A percentile compares a stretch with the other conserved stretches of the same genome.
Evolutionary conservation across 2,797 vertebrate species (phyloP).

Genomic region (Anisognathus igniventris): DNA sequence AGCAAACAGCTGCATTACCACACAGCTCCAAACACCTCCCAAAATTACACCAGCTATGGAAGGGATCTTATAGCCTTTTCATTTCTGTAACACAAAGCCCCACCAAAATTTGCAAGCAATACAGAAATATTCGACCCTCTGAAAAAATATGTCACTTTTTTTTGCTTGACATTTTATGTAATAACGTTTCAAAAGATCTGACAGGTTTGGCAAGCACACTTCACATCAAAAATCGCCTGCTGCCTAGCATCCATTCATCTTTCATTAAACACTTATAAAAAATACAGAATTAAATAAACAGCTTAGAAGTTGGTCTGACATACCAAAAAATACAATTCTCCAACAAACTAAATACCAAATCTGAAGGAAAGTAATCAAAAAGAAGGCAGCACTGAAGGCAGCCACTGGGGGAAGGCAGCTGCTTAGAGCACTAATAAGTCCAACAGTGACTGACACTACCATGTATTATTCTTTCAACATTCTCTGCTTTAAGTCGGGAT

Average conservation of each 20-base stretch:
- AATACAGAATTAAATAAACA: background rate
- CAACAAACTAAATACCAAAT: background rate
- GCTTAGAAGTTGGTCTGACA: background rate
- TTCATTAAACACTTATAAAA: background rate
- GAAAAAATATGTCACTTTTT: background rate
- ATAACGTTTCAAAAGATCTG: background rate
- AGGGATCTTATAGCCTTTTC: background rate
- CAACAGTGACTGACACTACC: background rate
- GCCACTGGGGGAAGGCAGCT: background rate
- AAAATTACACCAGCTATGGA: background rate
- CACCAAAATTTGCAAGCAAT: background rate
- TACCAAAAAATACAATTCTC: background rate
- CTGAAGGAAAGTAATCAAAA: background rate
- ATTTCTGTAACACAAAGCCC: background rate
- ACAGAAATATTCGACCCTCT: background rate
- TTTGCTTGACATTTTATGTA: background rate
- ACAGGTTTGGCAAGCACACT: background rate
- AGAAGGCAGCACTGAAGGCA: background rate
- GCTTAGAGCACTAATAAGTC: background rate
- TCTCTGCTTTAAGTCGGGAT: background rate
- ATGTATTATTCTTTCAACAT: background rate
- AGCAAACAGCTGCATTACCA: background rate
- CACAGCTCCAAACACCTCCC: background rate
- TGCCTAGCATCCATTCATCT: background rate
- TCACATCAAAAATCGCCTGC: background rate